Base-by-base conservation (phyloP, 2,797 vertebrate species). In the Melanotaenia nigrans region DNA sequence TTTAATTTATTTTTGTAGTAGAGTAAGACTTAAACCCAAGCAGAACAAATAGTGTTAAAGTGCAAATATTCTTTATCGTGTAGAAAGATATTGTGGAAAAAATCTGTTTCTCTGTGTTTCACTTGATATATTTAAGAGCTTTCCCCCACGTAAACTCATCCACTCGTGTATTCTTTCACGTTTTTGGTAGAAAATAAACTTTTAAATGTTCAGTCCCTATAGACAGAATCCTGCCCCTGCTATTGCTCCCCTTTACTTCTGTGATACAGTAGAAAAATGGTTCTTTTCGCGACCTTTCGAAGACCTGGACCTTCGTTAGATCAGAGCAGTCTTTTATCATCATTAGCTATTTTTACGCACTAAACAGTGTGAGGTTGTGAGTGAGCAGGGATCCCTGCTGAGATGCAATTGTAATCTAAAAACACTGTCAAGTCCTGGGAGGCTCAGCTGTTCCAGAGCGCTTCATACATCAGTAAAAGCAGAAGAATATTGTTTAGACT, bases 381-480 rank as follows among this genome's bases (percentile, higher is more conserved):
- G 75, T 70, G 71, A 88, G 75, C 9, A 36, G 63, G 84, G 72
- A 73, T 78, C 84, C 84, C 86, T 65, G 85, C 84, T 90, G 89
- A 54, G 86, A 83, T 78, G 65, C 77, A 73, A 58, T 76, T 88
- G 84, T 87, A 74, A 82, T 85, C 79, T 78, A 58, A 78, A 82
- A 87, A 82, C 87, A 86, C 85, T 76, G 87, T 81, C 79, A 86
- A 14, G 79, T 88, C 81, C 85, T 80, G 67, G 38, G 81, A 81
- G 87, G 64, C 76, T 82, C 70, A 61, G 79, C 68, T 74, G 73
- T 24, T 82, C n/a, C 57, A 38, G 79, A 61, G 66, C 66, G 32
- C 71, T 54, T 85, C 76, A 78, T 75, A 61, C 81, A 82, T 81
- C 78, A 75, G 86, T 71, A 80, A 87, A 66, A 79, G 70, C 85